Base-by-base conservation (phyloP, 1,140 invertebrate species). In the Aphis gossypii region DNA sequence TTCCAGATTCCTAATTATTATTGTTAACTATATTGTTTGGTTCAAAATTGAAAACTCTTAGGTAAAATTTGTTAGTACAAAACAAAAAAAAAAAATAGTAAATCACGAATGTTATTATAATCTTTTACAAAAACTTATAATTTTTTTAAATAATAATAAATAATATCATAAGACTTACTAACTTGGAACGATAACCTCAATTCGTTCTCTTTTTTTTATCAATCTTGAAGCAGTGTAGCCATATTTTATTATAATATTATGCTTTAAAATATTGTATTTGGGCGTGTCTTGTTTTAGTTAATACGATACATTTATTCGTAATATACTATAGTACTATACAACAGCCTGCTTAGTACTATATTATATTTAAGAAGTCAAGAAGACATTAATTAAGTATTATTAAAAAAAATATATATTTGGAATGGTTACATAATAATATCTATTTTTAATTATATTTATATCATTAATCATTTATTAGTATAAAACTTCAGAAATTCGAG, bases 131-230 rank as follows among this genome's bases (percentile, higher is more conserved):
- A n/a, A 76, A 18, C n/a, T n/a, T 20, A 6, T 54, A 54, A 54
- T 0, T 54, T 14, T 51, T 51, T 51, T 51, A 51, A 54, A 54
- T 23, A 51, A 51, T 51, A 51, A 51, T 51, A 51, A 60, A 30
- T 60, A 76, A 76, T 76, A 76, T n/a, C 18, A 6, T n/a, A 76
- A 60, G 9, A 3, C 14, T 35, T 76, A n/a, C 56, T 25, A 8
- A 11, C 30, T 1, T 44, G 6, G n/a, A 88, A 41, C 25, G 89
- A 44, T 90, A 90, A 90, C 89, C 89, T 90, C 38, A 90, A 90
- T 60, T 89, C 21, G 30, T 60, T 25, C 25, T 90, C 35, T 25
- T 23, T 60, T 60, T 46, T 35, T 35, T 35, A 38, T 48, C 48
- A 54, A 54, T 38, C 38, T 44, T 25, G 6, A 44, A 60, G 23